These are phyloP conservation scores for Hermetia illucens DNA, from an alignment of 1,140 invertebrate genomes.

Conservation along the genomic window DNA sequence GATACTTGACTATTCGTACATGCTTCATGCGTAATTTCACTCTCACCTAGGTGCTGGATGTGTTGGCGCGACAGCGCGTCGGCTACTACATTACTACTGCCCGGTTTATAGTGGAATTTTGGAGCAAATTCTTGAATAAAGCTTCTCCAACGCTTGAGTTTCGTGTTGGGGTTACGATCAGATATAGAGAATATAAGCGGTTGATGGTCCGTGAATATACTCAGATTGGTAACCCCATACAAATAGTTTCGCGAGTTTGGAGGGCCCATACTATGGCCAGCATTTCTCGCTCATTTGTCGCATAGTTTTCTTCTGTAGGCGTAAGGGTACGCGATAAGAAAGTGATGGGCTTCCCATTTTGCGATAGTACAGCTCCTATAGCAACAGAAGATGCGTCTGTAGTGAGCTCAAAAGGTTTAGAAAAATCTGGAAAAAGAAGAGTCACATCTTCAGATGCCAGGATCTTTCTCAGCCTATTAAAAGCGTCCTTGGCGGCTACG, in stretches of 20 bases:
- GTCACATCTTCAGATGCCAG: no score
- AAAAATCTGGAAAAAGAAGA: no score
- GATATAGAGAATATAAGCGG: background rate
- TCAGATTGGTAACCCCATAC: background rate
- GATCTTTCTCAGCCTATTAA: no score
- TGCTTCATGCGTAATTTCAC: no score
- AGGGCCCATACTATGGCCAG: background rate
- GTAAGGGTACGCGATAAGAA: constrained; percentile 16
- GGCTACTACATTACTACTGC: constrained; percentile 12
- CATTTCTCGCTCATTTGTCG: constrained; percentile 11
- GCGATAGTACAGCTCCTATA: no score
- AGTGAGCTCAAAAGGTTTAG: no score
- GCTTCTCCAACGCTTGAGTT: constrained; percentile 8
- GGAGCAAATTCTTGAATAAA: constrained; percentile 16
- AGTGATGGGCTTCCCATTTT: constrained; percentile 17
- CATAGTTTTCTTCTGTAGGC: constrained; percentile 14
- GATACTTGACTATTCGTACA: no score
- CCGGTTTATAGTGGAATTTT: constrained; percentile 16
- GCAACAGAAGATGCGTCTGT: no score
- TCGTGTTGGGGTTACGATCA: background rate
- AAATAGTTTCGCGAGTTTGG: background rate
- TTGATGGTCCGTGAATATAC: background rate
- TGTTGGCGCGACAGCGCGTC: constrained; percentile 11
- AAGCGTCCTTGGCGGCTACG: no score
- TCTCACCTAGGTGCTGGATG: background rate